Base-by-base conservation (phyloP, 2,797 vertebrate species). In the Cryptoprocta ferox region DNA sequence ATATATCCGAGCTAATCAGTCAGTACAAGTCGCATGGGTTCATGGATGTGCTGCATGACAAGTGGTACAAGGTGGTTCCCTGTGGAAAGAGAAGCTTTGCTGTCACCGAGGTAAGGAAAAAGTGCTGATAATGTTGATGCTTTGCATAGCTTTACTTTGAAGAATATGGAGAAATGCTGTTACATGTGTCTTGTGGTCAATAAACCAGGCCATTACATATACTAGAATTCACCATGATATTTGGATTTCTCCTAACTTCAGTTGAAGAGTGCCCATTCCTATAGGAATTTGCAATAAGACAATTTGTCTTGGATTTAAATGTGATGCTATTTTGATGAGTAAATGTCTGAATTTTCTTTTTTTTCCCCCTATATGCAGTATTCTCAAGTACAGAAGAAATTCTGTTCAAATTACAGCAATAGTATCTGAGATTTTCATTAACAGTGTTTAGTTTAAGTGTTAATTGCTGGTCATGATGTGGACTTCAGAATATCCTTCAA, bases 21-120 rank as follows among this genome's bases (percentile, higher is more conserved):
- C 99, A 99, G 93, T 99, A 99, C 99, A 99, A 99, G 98, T 99
- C 99, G 3, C 99, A 99, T 0, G 99, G 99, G 93, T 99, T 99
- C 98, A 99, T 99, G 99, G 99, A 99, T 97, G 99, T 99, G 98
- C 99, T 99, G 70, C 99, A 99, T 3, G 99, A 99, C 99, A 99
- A 99, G 98, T 99, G 99, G 99, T 99, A 99, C 99, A 99, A 99
- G 98, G 99, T 99, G 42, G 99, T 99, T 82, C 99, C 99, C 3
- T 99, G 99, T 50, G 99, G 99, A 78, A 99, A 99, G 98, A 99
- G 99, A 98, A 99, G 99, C 97, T 99, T 99, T 24, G 99, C 99
- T 48, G 99, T 99, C 95, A 99, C 99, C 0, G 99, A 99, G 99
- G 99, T 99, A 99, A 99, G 98, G 14, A 0, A 28, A 37, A 28